These are phyloP conservation scores for Pogoniulus pusillus DNA, from an alignment of 2,797 vertebrate genomes.

Conservation along the genomic window DNA sequence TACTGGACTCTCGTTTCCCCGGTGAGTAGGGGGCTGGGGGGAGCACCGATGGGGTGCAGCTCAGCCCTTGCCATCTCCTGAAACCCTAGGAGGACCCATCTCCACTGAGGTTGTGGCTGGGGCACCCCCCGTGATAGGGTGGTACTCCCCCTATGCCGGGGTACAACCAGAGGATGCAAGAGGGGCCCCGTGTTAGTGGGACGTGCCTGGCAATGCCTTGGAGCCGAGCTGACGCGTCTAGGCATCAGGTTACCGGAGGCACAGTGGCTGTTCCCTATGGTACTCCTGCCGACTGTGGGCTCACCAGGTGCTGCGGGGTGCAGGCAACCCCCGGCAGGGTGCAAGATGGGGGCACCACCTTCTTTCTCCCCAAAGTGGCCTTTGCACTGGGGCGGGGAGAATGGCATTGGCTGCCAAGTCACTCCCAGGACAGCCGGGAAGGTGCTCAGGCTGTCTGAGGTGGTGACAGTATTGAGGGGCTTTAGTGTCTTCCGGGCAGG, in stretches of 20 bases:
- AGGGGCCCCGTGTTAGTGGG: neutral
- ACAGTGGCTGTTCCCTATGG: neutral
- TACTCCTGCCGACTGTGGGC: fast-evolving
- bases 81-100: neutral
- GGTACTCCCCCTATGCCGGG: neutral
- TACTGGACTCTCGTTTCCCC: fast-evolving
- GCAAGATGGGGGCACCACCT: neutral
- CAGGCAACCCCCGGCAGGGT: neutral
- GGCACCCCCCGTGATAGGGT: neutral
- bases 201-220: neutral
- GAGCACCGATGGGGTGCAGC: neutral
- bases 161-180: fast-evolving
- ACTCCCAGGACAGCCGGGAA: neutral
- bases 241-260: constrained; percentile 13
- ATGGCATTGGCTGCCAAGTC: neutral
- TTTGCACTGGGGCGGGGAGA: constrained; percentile 71
- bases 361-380: neutral
- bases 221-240: neutral
- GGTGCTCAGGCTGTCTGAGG: neutral
- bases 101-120: fast-evolving
- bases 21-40: fast-evolving
- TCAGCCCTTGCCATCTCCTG: neutral
- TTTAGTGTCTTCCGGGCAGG: fast-evolving
- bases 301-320: fast-evolving
- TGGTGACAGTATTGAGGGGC: fast-evolving